A percentile compares a stretch with the other conserved stretches of the same genome.
phyloP scores from a whole-genome alignment of 2,113 vertebrate species.

The Hyperopisus bebe region DNA sequence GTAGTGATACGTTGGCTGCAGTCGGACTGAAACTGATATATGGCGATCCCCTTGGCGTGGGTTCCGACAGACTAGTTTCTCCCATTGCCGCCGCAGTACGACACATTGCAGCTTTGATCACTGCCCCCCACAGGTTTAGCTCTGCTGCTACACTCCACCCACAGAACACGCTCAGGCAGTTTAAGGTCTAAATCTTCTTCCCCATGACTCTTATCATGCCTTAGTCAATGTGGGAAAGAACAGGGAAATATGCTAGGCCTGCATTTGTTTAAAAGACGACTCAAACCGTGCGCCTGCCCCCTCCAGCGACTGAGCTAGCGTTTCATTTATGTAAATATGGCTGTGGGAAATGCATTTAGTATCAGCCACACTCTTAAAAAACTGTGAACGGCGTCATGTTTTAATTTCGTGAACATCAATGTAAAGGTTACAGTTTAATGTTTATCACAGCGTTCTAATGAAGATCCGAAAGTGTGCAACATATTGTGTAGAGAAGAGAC shows the following conservation, averaged over 20 bases:
- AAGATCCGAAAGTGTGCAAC: neutral
- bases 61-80: neutral
- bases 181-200: neutral
- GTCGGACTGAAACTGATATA: neutral
- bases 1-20: neutral
- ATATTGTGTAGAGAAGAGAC: neutral
- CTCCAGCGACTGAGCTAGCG: neutral
- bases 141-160: neutral
- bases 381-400: neutral
- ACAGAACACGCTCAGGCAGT: neutral
- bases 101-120: neutral
- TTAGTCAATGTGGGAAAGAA: neutral
- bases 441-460: neutral
- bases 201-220: neutral
- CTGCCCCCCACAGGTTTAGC: neutral
- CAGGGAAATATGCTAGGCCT: neutral
- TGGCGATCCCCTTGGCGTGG: neutral
- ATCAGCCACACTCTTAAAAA: neutral
- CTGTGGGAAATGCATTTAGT: neutral
- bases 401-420: neutral
- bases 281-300: neutral
- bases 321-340: slow-evolving; percentile 25
- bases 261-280: neutral
- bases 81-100: neutral
- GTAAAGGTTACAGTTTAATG: neutral